Conservation (phyloP, 2,888 invertebrate species). For the Andrena bucephala region DNA sequence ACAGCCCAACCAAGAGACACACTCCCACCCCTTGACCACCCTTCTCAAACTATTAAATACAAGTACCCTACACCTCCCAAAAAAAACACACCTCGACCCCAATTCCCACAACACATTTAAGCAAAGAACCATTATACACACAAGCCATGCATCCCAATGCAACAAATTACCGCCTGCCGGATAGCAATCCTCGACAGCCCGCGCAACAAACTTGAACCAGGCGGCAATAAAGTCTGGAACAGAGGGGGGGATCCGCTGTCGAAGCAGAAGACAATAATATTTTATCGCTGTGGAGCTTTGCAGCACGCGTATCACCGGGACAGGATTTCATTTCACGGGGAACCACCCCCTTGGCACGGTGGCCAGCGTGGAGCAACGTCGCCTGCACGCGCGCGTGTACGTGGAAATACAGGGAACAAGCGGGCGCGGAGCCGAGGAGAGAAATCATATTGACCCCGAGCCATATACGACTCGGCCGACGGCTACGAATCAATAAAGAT, state of each 20-base stretch:
- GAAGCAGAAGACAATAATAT: conserved; percentile 46
- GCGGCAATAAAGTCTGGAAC: conserved; percentile 11
- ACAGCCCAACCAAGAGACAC: too few species aligned
- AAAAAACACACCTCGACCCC: too few species aligned
- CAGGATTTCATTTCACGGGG: conserved; percentile 49
- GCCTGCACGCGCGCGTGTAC: conserved; percentile 22
- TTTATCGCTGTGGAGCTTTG: conserved; percentile 18
- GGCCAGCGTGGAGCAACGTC: background rate
- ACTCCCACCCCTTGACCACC: too few species aligned
- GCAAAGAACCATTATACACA: too few species aligned
- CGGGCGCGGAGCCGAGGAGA: conserved; percentile 54
- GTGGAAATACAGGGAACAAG: conserved; percentile 39
- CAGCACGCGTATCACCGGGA: conserved; percentile 29
- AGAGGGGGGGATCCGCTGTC: background rate
- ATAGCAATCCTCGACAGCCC: background rate
- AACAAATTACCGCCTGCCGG: too few species aligned
- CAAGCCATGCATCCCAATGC: too few species aligned
- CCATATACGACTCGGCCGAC: conserved; percentile 75
- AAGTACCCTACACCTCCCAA: too few species aligned
- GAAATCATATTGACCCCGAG: conserved; percentile 81
- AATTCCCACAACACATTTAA: too few species aligned
- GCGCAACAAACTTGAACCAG: background rate
- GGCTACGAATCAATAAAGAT: conserved; percentile 84
- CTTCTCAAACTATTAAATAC: too few species aligned
- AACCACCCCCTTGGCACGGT: conserved; percentile 17